These are phyloP conservation scores for Lophochroa leadbeateri DNA, from an alignment of 2,113 vertebrate genomes.

Conservation along the genomic window DNA sequence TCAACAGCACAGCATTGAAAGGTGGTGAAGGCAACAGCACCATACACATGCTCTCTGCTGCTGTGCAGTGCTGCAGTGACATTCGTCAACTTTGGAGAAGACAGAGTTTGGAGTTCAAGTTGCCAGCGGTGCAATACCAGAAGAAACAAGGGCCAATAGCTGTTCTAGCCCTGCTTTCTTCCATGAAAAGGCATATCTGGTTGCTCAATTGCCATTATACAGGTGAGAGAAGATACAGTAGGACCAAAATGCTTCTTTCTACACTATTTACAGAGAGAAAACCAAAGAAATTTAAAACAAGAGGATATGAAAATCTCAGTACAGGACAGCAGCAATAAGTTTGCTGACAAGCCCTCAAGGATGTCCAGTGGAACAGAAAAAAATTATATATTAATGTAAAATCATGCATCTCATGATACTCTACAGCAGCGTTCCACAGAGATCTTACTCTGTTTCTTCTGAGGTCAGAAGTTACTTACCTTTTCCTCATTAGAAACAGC, in stretches of 20 bases:
- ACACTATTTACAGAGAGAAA: background rate
- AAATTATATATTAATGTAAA: background rate
- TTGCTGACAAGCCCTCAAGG: background rate
- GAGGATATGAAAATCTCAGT: background rate
- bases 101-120: background rate
- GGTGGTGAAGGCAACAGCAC: background rate
- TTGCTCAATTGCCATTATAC: background rate
- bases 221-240: background rate
- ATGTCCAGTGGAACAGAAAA: background rate
- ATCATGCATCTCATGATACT: background rate
- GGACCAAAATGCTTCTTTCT: background rate
- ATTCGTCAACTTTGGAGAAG: background rate
- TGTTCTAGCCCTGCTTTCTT: background rate
- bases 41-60: fast-evolving
- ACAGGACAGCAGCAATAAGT: background rate
- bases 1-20: background rate
- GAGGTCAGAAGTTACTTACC: background rate
- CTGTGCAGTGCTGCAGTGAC: fast-evolving
- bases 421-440: background rate
- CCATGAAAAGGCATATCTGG: background rate
- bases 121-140: background rate
- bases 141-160: background rate
- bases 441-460: background rate
- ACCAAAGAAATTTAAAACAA: background rate
- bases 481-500: background rate